Base-by-base conservation (phyloP, 1,140 invertebrate genomes). In the Tachypleus tridentatus region DNA sequence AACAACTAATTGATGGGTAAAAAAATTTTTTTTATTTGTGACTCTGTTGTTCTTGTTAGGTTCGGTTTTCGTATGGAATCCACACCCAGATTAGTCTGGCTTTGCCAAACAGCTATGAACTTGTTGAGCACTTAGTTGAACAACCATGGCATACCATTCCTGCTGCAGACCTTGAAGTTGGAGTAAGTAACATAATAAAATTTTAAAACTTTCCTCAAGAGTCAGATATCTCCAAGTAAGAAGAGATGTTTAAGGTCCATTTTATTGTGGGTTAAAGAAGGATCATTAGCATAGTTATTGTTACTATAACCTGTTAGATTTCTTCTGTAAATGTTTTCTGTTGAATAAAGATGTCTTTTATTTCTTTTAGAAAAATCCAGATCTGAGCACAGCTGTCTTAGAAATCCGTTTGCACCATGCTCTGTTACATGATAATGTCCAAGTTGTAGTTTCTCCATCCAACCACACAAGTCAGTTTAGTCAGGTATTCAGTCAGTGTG, bases 401-500 rank as follows among this genome's bases (percentile, higher is more conserved):
- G 88, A 93, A 78, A 82, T 91, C 3, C 85, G 87, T 68, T 75
- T 91, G 3, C 82, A 85, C 72, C 84, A 87, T 71, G 76, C 80
- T 3, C 75, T 89, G 65, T 75, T 92, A 47, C 84, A 85, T 72
- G 86, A 88, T 73, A 86, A 86, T 72, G 81, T 86, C 1, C 82
- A 84, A 69, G 83, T 91, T 67, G 80, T 90, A 61, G 77, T 91
- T 4, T 82, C 86, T 3, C 86, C 88, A 10, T 64, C 69, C 47
- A 70, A 75, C 68, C 73, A 69, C 68, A 76, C 70, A 63, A 73
- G 72, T 67, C 59, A 51, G 8, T 69, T 69, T 62, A 67, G 71
- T 7, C 57, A 67, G 49, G 62, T 71, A 48, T 70, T 65, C 51
- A 49, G 61, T 62, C 63, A 62, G 0, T 68, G 64, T 54, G 72